phyloP scores from a whole-genome alignment of 2,888 invertebrate species.

The Nephrotoma flavescens region DNA sequence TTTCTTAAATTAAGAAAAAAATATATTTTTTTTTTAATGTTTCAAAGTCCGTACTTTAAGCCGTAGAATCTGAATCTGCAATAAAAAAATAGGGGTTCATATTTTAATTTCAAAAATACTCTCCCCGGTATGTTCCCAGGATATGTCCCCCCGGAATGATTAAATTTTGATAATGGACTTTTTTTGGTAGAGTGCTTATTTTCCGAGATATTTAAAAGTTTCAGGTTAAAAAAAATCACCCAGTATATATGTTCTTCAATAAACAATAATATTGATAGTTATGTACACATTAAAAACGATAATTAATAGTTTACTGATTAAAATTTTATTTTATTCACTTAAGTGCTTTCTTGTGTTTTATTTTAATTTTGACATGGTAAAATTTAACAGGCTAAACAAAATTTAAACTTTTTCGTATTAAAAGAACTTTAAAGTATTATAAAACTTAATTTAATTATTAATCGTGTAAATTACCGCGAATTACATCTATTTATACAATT shows the following conservation, averaged over 20 bases:
- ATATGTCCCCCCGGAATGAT: too few relatives aligned
- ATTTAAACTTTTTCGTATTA: background rate
- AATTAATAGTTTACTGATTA: background rate
- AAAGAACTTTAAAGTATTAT: background rate
- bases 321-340: background rate
- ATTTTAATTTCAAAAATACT: too few relatives aligned
- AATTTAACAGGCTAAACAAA: background rate
- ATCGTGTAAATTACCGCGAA: background rate
- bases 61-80: too few relatives aligned
- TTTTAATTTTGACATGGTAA: background rate
- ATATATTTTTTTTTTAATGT: too few relatives aligned
- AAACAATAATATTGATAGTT: background rate
- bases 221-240: too few relatives aligned
- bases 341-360: background rate
- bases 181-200: too few relatives aligned
- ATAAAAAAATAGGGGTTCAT: too few relatives aligned
- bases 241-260: background rate
- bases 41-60: too few relatives aligned
- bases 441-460: background rate
- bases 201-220: too few relatives aligned
- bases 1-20: too few relatives aligned
- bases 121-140: too few relatives aligned
- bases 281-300: background rate
- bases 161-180: too few relatives aligned
- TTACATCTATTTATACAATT: background rate